Percentiles rank a stretch among this genome's conserved stretches.
Evolutionary conservation across 2,888 invertebrate genomes (phyloP).

Genomic region (Zygaena filipendulae): DNA sequence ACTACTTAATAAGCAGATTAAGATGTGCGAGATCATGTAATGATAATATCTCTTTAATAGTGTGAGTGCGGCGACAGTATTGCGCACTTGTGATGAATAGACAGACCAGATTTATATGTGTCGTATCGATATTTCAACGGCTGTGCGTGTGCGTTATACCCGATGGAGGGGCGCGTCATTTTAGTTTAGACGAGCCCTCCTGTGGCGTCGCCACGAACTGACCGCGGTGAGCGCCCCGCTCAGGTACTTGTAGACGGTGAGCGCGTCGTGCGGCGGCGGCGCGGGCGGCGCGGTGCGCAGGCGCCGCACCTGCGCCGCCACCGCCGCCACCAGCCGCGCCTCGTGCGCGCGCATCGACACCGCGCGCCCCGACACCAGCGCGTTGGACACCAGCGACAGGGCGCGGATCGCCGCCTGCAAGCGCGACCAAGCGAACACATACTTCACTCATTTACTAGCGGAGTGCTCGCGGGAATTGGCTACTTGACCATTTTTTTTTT

Average conservation of each 20-base stretch:
- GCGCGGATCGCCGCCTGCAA: slow-evolving; percentile 65
- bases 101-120: too few relatives aligned
- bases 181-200: too few relatives aligned
- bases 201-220: slow-evolving; percentile 12
- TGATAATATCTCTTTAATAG: too few relatives aligned
- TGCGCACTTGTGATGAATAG: too few relatives aligned
- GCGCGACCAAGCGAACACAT: not conserved
- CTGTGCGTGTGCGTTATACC: too few relatives aligned
- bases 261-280: slow-evolving; percentile 26
- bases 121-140: too few relatives aligned
- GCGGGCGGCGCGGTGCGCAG: slow-evolving; percentile 34
- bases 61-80: too few relatives aligned
- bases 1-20: too few relatives aligned
- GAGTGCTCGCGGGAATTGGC: too few relatives aligned
- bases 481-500: too few relatives aligned
- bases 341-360: slow-evolving; percentile 67
- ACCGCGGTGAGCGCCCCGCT: slow-evolving; percentile 48
- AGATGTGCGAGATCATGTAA: too few relatives aligned
- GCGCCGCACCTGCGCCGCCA: slow-evolving; percentile 73
- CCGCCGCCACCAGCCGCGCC: slow-evolving; percentile 72
- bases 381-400: slow-evolving; percentile 76
- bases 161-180: too few relatives aligned
- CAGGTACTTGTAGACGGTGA: slow-evolving; percentile 53
- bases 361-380: slow-evolving; percentile 64
- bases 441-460: not conserved